These are phyloP conservation scores for Cataglyphis altisquamis DNA, from an alignment of 2,888 invertebrate genomes.

Conservation along the genomic window DNA sequence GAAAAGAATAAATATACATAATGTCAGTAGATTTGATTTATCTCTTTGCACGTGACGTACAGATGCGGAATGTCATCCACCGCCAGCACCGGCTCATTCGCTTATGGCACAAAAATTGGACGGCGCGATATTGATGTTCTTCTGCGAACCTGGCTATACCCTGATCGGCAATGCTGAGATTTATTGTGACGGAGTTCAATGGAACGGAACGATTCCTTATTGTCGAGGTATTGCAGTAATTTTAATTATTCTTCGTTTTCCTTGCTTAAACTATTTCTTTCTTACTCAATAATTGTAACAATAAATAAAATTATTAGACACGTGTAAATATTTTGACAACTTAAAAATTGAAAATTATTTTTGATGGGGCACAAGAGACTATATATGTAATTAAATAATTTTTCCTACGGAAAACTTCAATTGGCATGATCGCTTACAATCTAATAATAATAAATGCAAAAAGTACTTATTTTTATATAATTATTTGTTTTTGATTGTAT, in stretches of 20 bases:
- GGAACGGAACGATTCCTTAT: constrained; percentile 90
- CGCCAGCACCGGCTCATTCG: constrained; percentile 87
- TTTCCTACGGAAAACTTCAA: background rate
- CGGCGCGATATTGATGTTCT: constrained; percentile 89
- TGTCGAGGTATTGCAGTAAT: constrained; percentile 88
- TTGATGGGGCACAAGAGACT: background rate
- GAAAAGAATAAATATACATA: background rate
- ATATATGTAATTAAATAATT: background rate
- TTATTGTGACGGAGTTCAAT: constrained; percentile 91
- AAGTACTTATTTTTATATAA: background rate
- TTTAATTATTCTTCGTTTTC: background rate
- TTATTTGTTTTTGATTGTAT: background rate
- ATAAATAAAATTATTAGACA: background rate
- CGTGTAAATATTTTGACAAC: background rate
- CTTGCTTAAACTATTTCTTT: background rate
- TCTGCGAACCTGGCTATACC: constrained; percentile 89
- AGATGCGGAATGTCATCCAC: constrained; percentile 89
- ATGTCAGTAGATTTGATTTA: background rate
- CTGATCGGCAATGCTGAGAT: constrained; percentile 88
- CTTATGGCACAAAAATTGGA: constrained; percentile 87
- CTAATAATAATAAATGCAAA: background rate
- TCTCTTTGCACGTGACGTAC: constrained; percentile 8
- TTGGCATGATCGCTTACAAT: background rate
- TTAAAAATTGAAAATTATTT: background rate
- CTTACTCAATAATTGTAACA: background rate